Percentiles rank a stretch among this genome's conserved stretches.
Evolutionary conservation across 2,797 vertebrate genomes (phyloP).

Genomic region (Oreochromis mossambicus): DNA sequence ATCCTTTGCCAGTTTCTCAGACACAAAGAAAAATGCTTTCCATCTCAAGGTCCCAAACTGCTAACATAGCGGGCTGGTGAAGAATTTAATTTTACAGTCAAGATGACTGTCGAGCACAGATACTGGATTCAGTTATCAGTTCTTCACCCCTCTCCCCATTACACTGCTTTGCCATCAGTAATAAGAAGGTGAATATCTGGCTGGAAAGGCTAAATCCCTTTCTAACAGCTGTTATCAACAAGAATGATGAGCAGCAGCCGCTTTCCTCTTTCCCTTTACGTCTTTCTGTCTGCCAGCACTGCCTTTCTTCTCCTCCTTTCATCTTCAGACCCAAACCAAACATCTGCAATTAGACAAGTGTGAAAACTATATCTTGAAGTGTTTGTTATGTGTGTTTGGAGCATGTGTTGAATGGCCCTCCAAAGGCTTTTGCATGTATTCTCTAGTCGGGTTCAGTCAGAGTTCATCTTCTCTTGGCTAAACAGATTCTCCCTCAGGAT

Average conservation of each 20-base stretch:
- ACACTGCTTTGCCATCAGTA: slow-evolving; percentile 13
- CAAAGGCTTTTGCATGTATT: slow-evolving; percentile 34
- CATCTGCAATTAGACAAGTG: slow-evolving; percentile 72
- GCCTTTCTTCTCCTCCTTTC: slow-evolving; percentile 24
- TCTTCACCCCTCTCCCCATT: slow-evolving; percentile 5
- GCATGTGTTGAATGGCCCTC: slow-evolving; percentile 47
- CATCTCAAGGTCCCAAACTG: slow-evolving; percentile 12
- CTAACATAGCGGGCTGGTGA: not conserved
- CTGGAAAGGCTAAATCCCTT: not conserved
- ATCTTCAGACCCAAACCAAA: slow-evolving; percentile 44
- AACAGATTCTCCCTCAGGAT: slow-evolving; percentile 50
- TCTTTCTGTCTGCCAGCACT: slow-evolving; percentile 38
- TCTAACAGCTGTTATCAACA: not conserved
- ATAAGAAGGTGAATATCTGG: slow-evolving; percentile 29
- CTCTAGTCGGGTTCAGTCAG: slow-evolving; percentile 50
- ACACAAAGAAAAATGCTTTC: slow-evolving; percentile 28
- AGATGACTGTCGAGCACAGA: slow-evolving; percentile 45
- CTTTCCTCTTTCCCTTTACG: slow-evolving; percentile 14
- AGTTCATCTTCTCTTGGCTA: slow-evolving; percentile 61
- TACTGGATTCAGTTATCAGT: slow-evolving; percentile 36
- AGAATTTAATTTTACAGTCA: slow-evolving; percentile 46
- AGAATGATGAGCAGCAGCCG: slow-evolving; percentile 21
- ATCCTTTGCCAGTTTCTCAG: slow-evolving; percentile 9
- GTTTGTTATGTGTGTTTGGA: slow-evolving; percentile 39
- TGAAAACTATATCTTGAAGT: slow-evolving; percentile 45